Conservation (phyloP, 2,113 vertebrate species). For the Percopsis transmontana region DNA sequence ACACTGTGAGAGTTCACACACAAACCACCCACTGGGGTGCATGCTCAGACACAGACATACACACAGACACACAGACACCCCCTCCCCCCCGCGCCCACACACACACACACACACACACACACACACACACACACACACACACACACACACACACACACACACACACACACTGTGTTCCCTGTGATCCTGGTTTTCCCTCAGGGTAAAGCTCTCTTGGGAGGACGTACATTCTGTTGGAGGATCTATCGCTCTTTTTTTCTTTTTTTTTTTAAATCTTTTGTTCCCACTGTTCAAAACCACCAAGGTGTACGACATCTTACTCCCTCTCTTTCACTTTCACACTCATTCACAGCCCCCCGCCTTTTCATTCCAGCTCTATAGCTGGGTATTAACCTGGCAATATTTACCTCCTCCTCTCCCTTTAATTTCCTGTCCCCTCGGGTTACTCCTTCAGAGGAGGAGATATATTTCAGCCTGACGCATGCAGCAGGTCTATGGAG, state of each 20-base stretch:
- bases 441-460: constrained; percentile 51
- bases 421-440: constrained; percentile 14
- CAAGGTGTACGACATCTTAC: neutral
- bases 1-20: constrained; percentile 69
- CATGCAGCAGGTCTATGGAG: constrained; percentile 58
- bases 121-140: constrained; percentile 5
- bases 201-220: constrained; percentile 53
- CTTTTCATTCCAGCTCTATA: constrained; percentile 22
- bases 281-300: neutral
- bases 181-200: constrained; percentile 63
- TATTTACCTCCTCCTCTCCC: constrained; percentile 11
- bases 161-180: neutral
- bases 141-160: neutral
- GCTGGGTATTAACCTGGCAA: constrained; percentile 50
- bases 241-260: constrained; percentile 24
- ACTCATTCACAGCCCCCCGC: constrained; percentile 32
- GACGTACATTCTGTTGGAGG: constrained; percentile 41
- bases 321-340: constrained; percentile 1
- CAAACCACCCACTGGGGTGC: constrained; percentile 58
- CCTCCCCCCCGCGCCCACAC: neutral
- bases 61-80: constrained; percentile 6
- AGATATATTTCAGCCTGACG: constrained; percentile 66
- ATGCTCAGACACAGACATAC: constrained; percentile 9
- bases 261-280: constrained; percentile 20
- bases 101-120: constrained; percentile 5